Conservation (phyloP, 2,888 invertebrate species). For the Uloborus plumipes region DNA sequence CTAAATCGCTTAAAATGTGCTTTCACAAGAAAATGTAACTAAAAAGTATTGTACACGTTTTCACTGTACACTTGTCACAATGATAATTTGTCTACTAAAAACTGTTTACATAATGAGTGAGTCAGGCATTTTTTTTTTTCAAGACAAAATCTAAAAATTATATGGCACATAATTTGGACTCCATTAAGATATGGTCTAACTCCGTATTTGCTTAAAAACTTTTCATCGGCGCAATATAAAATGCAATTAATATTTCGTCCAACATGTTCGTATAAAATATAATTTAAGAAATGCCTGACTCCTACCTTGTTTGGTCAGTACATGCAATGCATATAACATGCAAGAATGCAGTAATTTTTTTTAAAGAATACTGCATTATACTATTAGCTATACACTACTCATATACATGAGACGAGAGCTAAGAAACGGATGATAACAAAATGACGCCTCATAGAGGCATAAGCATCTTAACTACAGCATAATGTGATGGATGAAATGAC, state of each 20-base stretch:
- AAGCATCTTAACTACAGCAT: conserved; percentile 9
- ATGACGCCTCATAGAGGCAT: conserved; percentile 7
- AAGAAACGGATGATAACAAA: conserved; percentile 5
- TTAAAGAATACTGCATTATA: background rate
- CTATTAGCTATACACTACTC: conserved; percentile 5
- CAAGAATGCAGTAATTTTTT: background rate
- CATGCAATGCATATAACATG: conserved; percentile 10
- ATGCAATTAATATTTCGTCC: too few species aligned
- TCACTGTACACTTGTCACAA: conserved; percentile 7
- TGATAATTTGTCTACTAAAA: background rate
- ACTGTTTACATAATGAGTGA: conserved; percentile 2
- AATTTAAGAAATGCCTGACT: conserved; percentile 1
- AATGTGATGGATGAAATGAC: conserved; percentile 1
- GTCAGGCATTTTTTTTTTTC: background rate
- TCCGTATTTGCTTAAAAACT: too few species aligned
- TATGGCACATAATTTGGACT: background rate
- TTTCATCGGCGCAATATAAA: too few species aligned
- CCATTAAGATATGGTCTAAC: too few species aligned
- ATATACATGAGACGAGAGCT: background rate
- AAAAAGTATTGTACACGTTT: conserved; percentile 3
- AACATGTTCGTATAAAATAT: too few species aligned
- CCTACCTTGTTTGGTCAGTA: conserved; percentile 3
- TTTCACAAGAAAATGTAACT: conserved; percentile 2
- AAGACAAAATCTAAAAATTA: background rate
- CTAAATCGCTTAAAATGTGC: conserved; percentile 6